Percentiles rank a stretch among this genome's conserved stretches.
Evolutionary conservation across 2,797 vertebrate genomes (phyloP).

Genomic region (Acomys russatus): DNA sequence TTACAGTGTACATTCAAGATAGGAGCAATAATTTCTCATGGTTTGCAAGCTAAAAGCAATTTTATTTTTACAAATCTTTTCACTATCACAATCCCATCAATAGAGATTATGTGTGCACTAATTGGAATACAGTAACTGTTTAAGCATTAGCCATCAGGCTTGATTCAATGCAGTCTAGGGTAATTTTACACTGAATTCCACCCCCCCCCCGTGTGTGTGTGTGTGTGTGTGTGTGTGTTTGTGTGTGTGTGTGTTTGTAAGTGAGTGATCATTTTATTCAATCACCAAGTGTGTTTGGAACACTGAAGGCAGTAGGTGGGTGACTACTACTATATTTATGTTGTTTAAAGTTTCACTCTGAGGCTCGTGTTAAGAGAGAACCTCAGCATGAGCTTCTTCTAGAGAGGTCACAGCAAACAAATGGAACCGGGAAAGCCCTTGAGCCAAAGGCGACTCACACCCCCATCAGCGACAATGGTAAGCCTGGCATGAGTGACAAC

Average conservation of each 20-base stretch:
- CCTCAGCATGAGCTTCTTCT: neutral
- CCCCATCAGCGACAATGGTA: constrained; percentile 92
- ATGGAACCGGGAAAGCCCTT: constrained; percentile 88
- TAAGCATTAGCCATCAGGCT: neutral
- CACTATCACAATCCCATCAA: neutral
- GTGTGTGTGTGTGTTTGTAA: too few relatives aligned
- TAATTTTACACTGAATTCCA: neutral
- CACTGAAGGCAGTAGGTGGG: fast-evolving
- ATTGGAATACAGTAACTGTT: neutral
- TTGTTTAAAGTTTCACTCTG: neutral
- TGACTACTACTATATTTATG: fast-evolving
- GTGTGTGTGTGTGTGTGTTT: too few relatives aligned
- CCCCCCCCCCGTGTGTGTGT: too few relatives aligned
- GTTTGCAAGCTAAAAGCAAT: neutral
- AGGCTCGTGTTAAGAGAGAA: constrained; percentile 8
- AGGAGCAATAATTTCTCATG: neutral
- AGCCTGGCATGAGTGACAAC: constrained; percentile 90
- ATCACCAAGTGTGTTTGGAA: neutral
- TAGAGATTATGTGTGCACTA: neutral
- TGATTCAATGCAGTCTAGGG: neutral
- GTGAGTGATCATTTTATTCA: constrained; percentile 57
- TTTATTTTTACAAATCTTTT: neutral
- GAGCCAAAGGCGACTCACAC: constrained; percentile 92
- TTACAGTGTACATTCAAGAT: neutral
- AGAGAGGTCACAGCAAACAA: constrained; percentile 59